Evolutionary conservation across 2,113 vertebrate species (phyloP), one percentile per base, ranked within the genome.

Genomic region (Poicephalus meyeri): DNA sequence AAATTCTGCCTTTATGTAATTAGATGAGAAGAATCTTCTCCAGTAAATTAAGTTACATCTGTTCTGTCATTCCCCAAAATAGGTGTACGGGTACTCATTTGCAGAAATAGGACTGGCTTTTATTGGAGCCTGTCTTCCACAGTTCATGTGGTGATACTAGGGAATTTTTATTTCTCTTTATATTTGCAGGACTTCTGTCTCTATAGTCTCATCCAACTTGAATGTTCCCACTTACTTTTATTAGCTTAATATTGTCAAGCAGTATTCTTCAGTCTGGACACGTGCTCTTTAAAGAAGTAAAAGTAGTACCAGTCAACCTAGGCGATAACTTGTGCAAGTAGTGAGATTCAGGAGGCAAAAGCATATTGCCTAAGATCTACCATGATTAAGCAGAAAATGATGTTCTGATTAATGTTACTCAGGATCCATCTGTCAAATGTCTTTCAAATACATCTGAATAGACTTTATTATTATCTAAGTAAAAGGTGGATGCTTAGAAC

Each of bases 71-170:
- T 74, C 76, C 64, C 44, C 35, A 74, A 88, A 94, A 88, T 63
- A 91, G 80, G 46, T 80, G 46, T n/a, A 79, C 42, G 1, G 0
- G 21, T 89, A 46, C 26, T 70, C 33, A 13, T 88, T 88, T 83
- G 72, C 88, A 78, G 82, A 90, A 88, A 86, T 53, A 92, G 82
- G 21, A 46, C 72, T 92, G 60, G 64, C 82, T 92, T 92, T 83
- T 83, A 31, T 83, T 50, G 46, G 60, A 80, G 21, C 70, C 44
- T 65, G 44, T 93, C 18, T 80, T 88, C 82, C 50, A 46, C 42
- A 63, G 53, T 73, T 86, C 0, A 0, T 77, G 55, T 83, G 64
- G 77, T 83, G 41, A 50, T 68, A 73, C 25, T 37, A 73, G 37
- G 68, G 17, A 65, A 31, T 65, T 83, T 86, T 71, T 68, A 9